Evolutionary conservation across 2,888 invertebrate species (phyloP).

Genomic region (Onchidella celtica): DNA sequence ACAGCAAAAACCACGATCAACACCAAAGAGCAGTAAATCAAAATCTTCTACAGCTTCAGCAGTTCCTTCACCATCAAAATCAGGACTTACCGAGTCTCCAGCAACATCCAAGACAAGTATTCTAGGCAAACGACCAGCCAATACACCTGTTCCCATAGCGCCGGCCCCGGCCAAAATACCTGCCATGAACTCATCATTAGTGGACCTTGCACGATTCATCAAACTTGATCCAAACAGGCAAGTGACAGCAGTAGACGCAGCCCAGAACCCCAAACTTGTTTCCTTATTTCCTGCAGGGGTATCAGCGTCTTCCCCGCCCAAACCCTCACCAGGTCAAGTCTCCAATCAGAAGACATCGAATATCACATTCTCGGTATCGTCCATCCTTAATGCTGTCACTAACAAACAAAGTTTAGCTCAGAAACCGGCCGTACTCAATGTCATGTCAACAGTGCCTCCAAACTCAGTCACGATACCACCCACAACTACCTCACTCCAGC

Average conservation of each 20-base stretch:
- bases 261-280: background rate
- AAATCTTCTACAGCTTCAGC: background rate
- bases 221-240: background rate
- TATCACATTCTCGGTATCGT: slow-evolving; percentile 12
- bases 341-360: background rate
- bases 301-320: background rate
- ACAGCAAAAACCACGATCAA: background rate
- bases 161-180: slow-evolving; percentile 42
- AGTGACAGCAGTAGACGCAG: background rate
- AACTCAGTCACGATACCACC: background rate
- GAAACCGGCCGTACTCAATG: background rate
- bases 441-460: background rate
- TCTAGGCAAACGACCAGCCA: slow-evolving; percentile 39
- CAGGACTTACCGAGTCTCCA: background rate
- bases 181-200: background rate
- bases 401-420: background rate
- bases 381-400: background rate
- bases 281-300: slow-evolving; percentile 18
- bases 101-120: background rate
- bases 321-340: background rate
- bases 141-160: slow-evolving; percentile 35
- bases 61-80: background rate
- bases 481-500: background rate
- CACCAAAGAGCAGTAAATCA: background rate
- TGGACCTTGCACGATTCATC: background rate